Evolutionary conservation across 2,113 vertebrate species (phyloP).

Genomic region (Helogale parvula): DNA sequence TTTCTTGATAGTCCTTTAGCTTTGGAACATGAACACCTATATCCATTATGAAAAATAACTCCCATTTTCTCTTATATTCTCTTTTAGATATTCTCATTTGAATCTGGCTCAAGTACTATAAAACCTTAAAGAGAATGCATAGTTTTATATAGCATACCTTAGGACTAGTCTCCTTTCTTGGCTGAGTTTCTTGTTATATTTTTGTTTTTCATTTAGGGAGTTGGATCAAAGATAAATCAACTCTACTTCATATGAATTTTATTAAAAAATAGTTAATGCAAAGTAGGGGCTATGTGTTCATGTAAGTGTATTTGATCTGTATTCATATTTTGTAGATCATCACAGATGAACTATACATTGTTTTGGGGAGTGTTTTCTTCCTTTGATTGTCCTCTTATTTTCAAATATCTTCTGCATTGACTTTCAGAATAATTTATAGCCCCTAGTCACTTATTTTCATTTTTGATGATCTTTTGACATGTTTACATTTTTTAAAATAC

Average conservation of each 20-base stretch:
- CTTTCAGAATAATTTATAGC: slow-evolving; percentile 1
- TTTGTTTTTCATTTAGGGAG: neutral
- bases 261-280: slow-evolving; percentile 7
- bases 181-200: neutral
- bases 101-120: neutral
- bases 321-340: neutral
- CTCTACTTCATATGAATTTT: slow-evolving; percentile 31
- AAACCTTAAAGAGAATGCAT: neutral
- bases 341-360: neutral
- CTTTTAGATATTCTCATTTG: neutral
- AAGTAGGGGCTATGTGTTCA: neutral
- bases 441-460: neutral
- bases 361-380: neutral
- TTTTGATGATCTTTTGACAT: neutral
- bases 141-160: neutral
- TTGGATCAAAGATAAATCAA: slow-evolving; percentile 14
- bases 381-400: neutral
- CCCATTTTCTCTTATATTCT: neutral
- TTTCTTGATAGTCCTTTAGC: neutral
- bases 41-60: neutral
- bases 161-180: neutral
- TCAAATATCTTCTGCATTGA: neutral
- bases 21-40: neutral
- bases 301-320: neutral
- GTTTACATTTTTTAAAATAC: neutral